phyloP scores from a whole-genome alignment of 2,113 vertebrate genomes.

The Uropsilus gracilis region DNA sequence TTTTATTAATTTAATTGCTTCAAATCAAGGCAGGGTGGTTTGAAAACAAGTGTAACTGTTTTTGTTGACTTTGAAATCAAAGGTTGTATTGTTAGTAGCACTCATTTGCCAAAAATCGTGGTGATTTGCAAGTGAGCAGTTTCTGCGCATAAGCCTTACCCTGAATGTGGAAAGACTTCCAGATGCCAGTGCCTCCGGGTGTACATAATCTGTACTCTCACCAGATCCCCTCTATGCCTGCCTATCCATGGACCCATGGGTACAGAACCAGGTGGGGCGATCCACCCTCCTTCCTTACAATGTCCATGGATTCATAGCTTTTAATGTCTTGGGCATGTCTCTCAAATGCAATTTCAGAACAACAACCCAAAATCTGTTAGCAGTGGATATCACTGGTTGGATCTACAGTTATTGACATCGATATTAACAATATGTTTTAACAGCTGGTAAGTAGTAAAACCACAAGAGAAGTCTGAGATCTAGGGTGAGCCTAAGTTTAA shows the following conservation, averaged over 20 bases:
- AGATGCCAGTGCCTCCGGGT: too few relatives aligned
- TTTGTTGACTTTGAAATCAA: background rate
- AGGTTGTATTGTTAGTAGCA: background rate
- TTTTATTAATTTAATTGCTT: background rate
- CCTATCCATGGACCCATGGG: too few relatives aligned
- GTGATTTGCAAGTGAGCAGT: background rate
- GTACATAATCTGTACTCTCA: rapidly evolving
- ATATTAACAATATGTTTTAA: background rate
- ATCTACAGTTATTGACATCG: background rate
- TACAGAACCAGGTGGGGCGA: background rate
- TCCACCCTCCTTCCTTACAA: background rate
- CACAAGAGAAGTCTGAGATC: background rate
- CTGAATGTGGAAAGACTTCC: background rate
- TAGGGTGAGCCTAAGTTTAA: background rate
- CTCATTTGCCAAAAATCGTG: background rate
- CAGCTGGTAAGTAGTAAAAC: background rate
- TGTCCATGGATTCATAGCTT: background rate
- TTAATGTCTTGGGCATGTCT: background rate
- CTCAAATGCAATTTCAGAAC: background rate
- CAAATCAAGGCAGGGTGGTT: background rate
- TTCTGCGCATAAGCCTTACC: background rate
- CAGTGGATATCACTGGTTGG: background rate
- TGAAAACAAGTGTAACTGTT: background rate
- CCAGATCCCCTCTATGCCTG: background rate
- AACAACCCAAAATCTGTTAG: background rate